A percentile compares a stretch with the other conserved stretches of the same genome.
Conservation (phyloP, 2,888 invertebrate genomes). For the Baronia brevicornis region DNA sequence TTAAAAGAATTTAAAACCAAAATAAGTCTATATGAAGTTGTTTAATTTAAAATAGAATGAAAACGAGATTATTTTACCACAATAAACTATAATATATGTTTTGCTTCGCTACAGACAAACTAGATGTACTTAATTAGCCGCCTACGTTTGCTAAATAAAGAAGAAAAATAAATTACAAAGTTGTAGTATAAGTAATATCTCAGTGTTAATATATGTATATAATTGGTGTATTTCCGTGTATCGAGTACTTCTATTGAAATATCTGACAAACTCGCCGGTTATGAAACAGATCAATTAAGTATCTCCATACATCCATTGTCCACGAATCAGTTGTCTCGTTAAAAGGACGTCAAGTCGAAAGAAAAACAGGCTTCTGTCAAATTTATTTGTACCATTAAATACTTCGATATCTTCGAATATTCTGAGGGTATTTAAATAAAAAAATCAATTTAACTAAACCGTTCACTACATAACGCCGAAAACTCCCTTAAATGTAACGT, state of each 20-base stretch:
- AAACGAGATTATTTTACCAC: too few species aligned
- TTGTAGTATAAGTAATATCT: too few species aligned
- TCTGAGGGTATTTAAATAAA: constrained; percentile 55
- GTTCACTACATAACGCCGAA: constrained; percentile 42
- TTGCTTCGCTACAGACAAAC: too few species aligned
- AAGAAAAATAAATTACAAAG: too few species aligned
- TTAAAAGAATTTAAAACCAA: too few species aligned
- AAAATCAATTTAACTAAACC: constrained; percentile 51
- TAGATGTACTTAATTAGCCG: too few species aligned
- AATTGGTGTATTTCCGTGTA: not conserved
- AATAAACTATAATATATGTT: too few species aligned
- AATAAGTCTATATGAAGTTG: too few species aligned
- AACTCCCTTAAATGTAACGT: constrained; percentile 28
- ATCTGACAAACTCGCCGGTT: constrained; percentile 17
- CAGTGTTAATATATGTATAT: too few species aligned
- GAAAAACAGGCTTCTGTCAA: constrained; percentile 45
- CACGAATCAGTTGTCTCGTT: constrained; percentile 58
- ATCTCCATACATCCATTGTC: constrained; percentile 51
- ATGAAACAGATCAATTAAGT: constrained; percentile 49
- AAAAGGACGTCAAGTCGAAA: constrained; percentile 32
- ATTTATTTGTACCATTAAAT: constrained; percentile 57
- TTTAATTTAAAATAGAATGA: too few species aligned
- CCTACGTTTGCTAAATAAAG: too few species aligned
- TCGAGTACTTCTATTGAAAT: constrained; percentile 7
- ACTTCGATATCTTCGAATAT: constrained; percentile 36